Base-by-base conservation (phyloP, 2,113 vertebrate genomes). In the Varanus salvator region DNA sequence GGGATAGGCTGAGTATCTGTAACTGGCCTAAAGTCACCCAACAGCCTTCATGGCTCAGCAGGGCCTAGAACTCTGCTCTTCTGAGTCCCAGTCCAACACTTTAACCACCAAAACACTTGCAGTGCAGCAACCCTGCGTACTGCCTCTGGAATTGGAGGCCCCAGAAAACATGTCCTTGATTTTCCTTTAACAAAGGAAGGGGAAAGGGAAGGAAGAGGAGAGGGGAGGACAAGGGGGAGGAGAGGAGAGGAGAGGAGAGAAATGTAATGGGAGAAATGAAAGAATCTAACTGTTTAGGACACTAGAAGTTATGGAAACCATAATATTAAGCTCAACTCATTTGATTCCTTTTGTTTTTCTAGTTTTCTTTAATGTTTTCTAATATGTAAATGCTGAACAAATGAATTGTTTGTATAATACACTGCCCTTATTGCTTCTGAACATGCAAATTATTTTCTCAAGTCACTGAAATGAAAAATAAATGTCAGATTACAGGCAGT, bases 401-500 rank as follows among this genome's bases (percentile, higher is more conserved):
- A 77, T 31, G 8, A 64, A 77, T 27, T 87, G 27, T 27, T 57
- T 80, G 60, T 38, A 74, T n/a, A 50, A 78, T 66, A 78, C 27
- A 14, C 15, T 68, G 57, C 85, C 38, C 85, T 50, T 38, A 77
- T 17, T n/a, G 48, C n/a, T 38, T 6, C 31, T 74, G 31, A 86
- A 86, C 9, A 5, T 86, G 68, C 31, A 81, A 89, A 89, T 74
- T 74, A 75, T 50, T 29, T 8, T 68, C 34, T 80, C 38, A 27
- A 66, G 60, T 87, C 57, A 78, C 27, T 89, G 69, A 82, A 38
- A 27, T 71, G 66, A 80, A 14, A 52, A 85, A 76, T 72, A 90
- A 80, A 80, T 31, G 19, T 78, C 48, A 77, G 57, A 54, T 85
- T 60, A 48, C 80, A 44, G 38, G 38, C 38, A 44, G 38, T 44